Evolutionary conservation across 2,797 vertebrate species (phyloP), one percentile per base, ranked within the genome.

Genomic region (Danionella dracula): DNA sequence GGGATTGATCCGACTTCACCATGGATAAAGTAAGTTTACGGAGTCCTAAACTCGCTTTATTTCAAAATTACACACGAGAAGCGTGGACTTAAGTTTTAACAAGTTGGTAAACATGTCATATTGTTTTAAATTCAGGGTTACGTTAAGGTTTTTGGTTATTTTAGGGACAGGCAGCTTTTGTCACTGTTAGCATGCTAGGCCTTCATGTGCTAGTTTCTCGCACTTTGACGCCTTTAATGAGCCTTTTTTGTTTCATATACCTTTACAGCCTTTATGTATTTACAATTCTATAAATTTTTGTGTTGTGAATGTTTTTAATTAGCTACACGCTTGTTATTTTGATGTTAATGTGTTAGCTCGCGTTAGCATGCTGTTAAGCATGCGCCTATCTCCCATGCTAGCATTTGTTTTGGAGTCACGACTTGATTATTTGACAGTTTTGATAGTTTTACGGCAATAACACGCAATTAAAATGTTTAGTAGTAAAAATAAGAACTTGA

Each of bases 1-100:
- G 40, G 34, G 23, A 32, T 23, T 58, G 53, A 21, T 21, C 53
- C 40, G 34, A 7, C 29, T 34, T 29, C 45, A 73, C 23, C 20
- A 76, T 76, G 75, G 75, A 76, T 35, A 76, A 76, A 71, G 75
- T 76, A 68, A 73, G 70, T 71, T 37, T 38, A 5, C 17, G 7
- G 4, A 1, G 11, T 37, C 4, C n/a, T 13, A 21, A 27, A 27
- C 6, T 27, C 23, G 23, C 23, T 27, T 27, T 27, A 27, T 27
- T 27, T 27, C 23, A 3, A 27, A 27, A 27, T 3, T 27, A 27
- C 6, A 27, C 6, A n/a, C n/a, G n/a, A n/a, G n/a, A n/a, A n/a
- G n/a, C n/a, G n/a, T n/a, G n/a, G n/a, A n/a, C n/a, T n/a, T n/a
- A n/a, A n/a, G n/a, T n/a, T n/a, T n/a, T n/a, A n/a, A n/a, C n/a